Base-by-base conservation (phyloP, 1,140 invertebrate species). In the Diploscapter pachys region DNA sequence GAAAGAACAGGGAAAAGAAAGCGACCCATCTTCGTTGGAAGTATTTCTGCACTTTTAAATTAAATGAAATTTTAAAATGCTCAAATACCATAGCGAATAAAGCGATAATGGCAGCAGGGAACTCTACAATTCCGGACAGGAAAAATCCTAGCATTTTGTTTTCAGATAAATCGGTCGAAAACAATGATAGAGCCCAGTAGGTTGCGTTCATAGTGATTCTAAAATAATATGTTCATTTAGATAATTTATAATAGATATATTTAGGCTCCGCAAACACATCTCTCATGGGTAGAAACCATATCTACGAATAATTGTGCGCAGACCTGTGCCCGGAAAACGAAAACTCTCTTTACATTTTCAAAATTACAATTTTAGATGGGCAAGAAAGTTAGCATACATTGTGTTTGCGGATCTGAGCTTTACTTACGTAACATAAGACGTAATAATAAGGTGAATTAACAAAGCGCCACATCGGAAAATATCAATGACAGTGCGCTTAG, bases 121-220 rank as follows among this genome's bases (percentile, higher is more conserved):
- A 55, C 55, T 79, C 78, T 5, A 79, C 71, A 5, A 79, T 54
- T 1, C 78, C 78, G 3, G 78, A 79, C 11, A 79, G 78, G 49
- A 79, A 74, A 56, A 65, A 79, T 2, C 78, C 78, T 49, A 72
- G 78, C 50, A 77, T 78, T 63, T 79, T 68, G 55, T 79, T 72
- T 79, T 79, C 78, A 11, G 73, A 71, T 9, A 79, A 63, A 4
- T 79, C 78, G 5, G 72, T 75, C 6, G 73, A 76, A 73, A 80
- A 79, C 13, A 79, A 64, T 5, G 78, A 79, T 8, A 79, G 72
- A 4, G 76, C 78, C 78, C 78, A 79, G 72, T 79, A 79, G 48
- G 65, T 67, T 5, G 69, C 57, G 51, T 70, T 79, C 72, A 78
- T 78, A 2, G 78, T 77, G 50, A 75, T 70, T 62, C 78, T 79